Conservation (phyloP, 2,888 invertebrate genomes). For the Caenorhabditis parvicauda region DNA sequence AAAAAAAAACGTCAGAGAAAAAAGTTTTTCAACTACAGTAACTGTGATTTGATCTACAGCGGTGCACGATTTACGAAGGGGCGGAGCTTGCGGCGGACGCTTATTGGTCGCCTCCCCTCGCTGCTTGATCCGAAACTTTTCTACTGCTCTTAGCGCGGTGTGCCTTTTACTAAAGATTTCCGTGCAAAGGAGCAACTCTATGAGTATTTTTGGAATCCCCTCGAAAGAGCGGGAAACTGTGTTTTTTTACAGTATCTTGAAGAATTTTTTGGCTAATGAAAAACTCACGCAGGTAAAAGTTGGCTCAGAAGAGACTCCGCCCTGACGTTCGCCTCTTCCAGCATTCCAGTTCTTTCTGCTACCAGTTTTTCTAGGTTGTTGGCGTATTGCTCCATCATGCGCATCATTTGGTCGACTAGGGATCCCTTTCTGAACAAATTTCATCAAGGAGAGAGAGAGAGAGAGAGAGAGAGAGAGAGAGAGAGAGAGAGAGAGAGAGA, state of each 20-base stretch:
- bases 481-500: neutral
- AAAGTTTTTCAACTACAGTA: too few species aligned
- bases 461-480: neutral
- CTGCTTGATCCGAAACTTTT: too few species aligned
- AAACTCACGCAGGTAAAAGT: conserved; percentile 45
- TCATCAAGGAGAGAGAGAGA: neutral
- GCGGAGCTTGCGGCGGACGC: too few species aligned
- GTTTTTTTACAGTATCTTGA: neutral
- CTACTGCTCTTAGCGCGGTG: too few species aligned
- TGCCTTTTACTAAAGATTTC: conserved; percentile 48
- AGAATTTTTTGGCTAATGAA: too few species aligned
- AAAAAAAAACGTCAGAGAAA: too few species aligned
- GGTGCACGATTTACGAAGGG: too few species aligned
- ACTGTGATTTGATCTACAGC: too few species aligned
- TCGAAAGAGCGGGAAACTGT: neutral
- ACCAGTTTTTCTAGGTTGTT: conserved; percentile 61
- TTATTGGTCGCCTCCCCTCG: too few species aligned
- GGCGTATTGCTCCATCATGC: conserved; percentile 54
- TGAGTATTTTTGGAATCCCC: neutral
- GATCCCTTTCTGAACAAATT: conserved; percentile 40
- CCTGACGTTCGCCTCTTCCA: conserved; percentile 59
- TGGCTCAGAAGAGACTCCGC: conserved; percentile 57
- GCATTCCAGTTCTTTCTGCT: conserved; percentile 60
- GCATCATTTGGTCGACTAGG: conserved; percentile 60
- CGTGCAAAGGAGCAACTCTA: conserved; percentile 21